These are phyloP conservation scores for Acrobeloides nanus DNA, from an alignment of 2,888 invertebrate species.

Conservation along the genomic window DNA sequence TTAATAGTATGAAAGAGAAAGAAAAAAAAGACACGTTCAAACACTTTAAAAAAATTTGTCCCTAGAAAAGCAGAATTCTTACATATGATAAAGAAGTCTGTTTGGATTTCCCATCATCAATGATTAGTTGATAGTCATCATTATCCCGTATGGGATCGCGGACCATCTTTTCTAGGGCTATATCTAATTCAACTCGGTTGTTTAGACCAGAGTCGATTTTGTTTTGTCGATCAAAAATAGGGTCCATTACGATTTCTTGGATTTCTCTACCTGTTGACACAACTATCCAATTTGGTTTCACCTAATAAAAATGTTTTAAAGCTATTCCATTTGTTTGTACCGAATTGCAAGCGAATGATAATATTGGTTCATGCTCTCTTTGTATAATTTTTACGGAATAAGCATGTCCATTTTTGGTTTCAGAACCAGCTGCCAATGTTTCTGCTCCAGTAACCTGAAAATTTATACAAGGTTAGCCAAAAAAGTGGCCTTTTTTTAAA, in stretches of 20 bases:
- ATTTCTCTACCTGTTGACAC: slow-evolving; percentile 91
- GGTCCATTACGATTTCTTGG: slow-evolving; percentile 72
- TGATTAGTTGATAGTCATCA: slow-evolving; percentile 50
- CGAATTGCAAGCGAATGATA: slow-evolving; percentile 78
- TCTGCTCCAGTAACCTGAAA: too few species aligned
- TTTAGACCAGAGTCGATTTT: slow-evolving; percentile 71
- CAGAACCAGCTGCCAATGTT: too few species aligned
- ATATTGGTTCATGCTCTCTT: slow-evolving; percentile 95
- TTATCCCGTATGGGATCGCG: slow-evolving; percentile 41
- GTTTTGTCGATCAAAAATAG: slow-evolving; percentile 21
- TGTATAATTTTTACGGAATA: too few species aligned
- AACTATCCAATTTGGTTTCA: slow-evolving; percentile 72
- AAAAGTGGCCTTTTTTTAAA: too few species aligned
- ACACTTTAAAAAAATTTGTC: too few species aligned
- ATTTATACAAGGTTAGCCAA: too few species aligned
- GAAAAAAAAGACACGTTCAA: too few species aligned
- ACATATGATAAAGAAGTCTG: slow-evolving; percentile 31
- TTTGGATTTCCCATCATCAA: slow-evolving; percentile 11
- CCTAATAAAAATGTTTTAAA: too few species aligned
- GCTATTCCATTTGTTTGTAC: too few species aligned
- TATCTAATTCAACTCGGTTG: slow-evolving; percentile 93
- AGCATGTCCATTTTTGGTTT: too few species aligned
- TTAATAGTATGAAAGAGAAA: too few species aligned
- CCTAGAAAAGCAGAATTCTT: too few species aligned
- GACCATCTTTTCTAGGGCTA: slow-evolving; percentile 58